Conservation (phyloP, 2,113 vertebrate species). For the Pituophis catenifer region DNA sequence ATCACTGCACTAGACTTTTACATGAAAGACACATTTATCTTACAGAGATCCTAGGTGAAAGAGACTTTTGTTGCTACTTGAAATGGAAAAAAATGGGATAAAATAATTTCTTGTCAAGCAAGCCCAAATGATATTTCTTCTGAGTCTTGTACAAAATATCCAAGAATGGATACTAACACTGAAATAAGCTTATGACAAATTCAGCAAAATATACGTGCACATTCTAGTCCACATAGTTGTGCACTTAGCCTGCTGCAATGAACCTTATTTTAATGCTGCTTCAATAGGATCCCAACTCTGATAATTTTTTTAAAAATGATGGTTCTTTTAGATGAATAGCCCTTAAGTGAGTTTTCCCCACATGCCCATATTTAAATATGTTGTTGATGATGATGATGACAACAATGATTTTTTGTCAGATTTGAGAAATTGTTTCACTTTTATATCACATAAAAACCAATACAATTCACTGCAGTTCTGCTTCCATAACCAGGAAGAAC, state of each 20-base stretch:
- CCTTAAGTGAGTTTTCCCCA: background rate
- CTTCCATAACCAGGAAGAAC: background rate
- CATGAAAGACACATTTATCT: background rate
- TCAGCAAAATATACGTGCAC: background rate
- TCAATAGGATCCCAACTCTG: background rate
- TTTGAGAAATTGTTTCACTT: background rate
- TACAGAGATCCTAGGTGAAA: background rate
- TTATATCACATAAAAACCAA: background rate
- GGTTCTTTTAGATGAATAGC: background rate
- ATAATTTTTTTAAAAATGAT: background rate
- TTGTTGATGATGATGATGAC: background rate
- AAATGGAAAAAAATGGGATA: background rate
- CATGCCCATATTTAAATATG: background rate
- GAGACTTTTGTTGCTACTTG: background rate
- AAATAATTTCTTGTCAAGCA: background rate
- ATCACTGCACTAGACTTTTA: background rate
- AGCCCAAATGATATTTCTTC: background rate
- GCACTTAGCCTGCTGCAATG: background rate
- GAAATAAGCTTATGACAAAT: background rate
- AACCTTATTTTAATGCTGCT: background rate
- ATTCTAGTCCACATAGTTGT: background rate
- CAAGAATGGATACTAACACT: background rate
- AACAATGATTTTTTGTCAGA: background rate
- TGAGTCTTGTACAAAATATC: background rate
- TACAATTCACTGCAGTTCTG: background rate